Conservation (phyloP, 2,888 invertebrate genomes). For the Lepidocyrtoides sp. region DNA sequence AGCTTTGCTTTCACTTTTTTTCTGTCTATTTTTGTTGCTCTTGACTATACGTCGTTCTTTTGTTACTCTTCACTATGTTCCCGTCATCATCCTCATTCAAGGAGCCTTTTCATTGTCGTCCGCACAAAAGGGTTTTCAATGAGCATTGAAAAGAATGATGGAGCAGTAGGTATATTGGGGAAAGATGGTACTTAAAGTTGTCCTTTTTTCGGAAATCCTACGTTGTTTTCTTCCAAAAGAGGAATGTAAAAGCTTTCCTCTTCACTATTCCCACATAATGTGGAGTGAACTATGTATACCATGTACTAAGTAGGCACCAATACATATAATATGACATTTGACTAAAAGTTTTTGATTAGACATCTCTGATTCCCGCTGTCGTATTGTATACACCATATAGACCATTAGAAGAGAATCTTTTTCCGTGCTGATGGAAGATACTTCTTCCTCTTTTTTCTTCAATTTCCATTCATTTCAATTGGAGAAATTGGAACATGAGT, state of each 20-base stretch:
- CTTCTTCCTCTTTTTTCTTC: neutral
- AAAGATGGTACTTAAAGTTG: neutral
- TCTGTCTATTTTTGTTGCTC: neutral
- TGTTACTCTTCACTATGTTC: neutral
- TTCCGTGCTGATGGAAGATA: neutral
- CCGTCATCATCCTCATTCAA: slow-evolving; percentile 29
- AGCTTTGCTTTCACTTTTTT: neutral
- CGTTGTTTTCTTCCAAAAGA: neutral
- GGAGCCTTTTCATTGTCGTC: neutral
- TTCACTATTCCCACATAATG: too few relatives aligned
- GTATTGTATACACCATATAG: neutral
- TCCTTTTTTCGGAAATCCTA: neutral
- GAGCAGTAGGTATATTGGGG: neutral
- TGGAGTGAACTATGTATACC: too few relatives aligned
- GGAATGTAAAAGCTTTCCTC: neutral
- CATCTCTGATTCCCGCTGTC: neutral
- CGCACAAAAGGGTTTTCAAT: neutral
- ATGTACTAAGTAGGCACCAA: too few relatives aligned
- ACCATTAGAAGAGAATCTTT: neutral
- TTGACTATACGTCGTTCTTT: slow-evolving; percentile 14
- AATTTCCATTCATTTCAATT: neutral
- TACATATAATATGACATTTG: neutral
- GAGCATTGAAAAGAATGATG: slow-evolving; percentile 13
- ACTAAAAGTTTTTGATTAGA: neutral
- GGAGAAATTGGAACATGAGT: neutral